Conservation (phyloP, 2,113 vertebrate species). For the Eubucco bourcierii region DNA sequence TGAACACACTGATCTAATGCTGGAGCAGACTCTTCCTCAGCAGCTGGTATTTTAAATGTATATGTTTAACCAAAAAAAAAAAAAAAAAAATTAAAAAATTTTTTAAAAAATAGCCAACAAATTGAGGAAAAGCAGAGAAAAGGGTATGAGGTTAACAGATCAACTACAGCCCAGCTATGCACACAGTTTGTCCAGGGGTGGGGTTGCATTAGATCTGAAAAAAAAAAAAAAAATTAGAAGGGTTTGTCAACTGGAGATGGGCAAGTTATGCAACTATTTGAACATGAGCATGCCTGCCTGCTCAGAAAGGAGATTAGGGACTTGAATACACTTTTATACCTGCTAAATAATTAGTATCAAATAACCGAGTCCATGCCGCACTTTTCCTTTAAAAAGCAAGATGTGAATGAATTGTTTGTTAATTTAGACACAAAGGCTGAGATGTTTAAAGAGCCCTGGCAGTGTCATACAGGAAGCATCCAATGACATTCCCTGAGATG, state of each 20-base stretch:
- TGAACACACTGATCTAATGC: neutral
- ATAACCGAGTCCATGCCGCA: constrained; percentile 36
- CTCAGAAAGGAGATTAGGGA: constrained; percentile 43
- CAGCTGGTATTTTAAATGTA: neutral
- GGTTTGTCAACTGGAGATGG: constrained; percentile 51
- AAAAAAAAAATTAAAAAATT: too few relatives aligned
- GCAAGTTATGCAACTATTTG: constrained; percentile 55
- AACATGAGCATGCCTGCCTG: constrained; percentile 65
- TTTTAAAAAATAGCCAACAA: neutral
- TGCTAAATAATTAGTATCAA: constrained; percentile 54
- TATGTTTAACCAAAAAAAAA: too few relatives aligned
- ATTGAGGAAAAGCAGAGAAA: neutral
- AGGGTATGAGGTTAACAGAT: neutral
- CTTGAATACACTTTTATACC: constrained; percentile 29
- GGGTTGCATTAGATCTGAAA: constrained; percentile 16
- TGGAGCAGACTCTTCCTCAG: neutral
- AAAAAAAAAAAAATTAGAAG: constrained; percentile 29
- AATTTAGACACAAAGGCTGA: neutral
- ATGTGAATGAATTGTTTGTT: neutral
- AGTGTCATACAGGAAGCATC: neutral
- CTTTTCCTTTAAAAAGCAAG: neutral
- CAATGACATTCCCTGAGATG: neutral
- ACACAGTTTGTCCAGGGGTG: neutral
- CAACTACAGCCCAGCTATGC: neutral
- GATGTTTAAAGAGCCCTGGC: neutral